Conservation (phyloP, 2,113 vertebrate genomes). For the Festucalex cinctus region DNA sequence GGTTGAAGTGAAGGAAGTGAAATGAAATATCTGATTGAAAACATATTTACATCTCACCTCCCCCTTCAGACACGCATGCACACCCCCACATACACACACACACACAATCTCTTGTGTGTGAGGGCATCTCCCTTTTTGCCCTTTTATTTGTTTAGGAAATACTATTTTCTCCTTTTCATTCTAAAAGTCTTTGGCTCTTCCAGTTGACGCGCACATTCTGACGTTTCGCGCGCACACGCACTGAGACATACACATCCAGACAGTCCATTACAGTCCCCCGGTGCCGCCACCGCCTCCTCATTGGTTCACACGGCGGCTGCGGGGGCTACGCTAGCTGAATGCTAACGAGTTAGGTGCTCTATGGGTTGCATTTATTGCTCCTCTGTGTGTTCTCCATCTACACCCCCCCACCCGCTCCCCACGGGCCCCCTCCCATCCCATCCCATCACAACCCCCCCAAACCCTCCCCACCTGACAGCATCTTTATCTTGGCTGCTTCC, state of each 20-base stretch:
- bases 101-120: background rate
- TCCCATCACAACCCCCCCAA: slow-evolving; percentile 13
- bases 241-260: background rate
- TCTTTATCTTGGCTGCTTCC: slow-evolving; percentile 31
- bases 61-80: too few relatives aligned
- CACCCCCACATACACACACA: background rate
- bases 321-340: slow-evolving; percentile 54
- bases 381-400: slow-evolving; percentile 12
- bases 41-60: background rate
- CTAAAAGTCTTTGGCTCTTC: background rate
- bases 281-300: slow-evolving; percentile 49
- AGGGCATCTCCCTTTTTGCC: background rate
- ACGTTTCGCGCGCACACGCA: background rate
- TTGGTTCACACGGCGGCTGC: slow-evolving; percentile 59
- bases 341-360: slow-evolving; percentile 42
- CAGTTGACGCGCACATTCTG: background rate
- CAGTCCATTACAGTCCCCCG: slow-evolving; percentile 40
- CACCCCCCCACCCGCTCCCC: background rate
- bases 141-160: slow-evolving; percentile 6
- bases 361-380: slow-evolving; percentile 43
- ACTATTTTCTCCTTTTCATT: background rate
- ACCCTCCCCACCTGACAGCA: slow-evolving; percentile 41
- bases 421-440: background rate
- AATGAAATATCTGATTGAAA: background rate
- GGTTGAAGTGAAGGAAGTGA: background rate